A percentile compares a stretch with the other conserved stretches of the same genome.
phyloP scores from a whole-genome alignment of 2,888 invertebrate genomes.

The Scaptomyza flava region DNA sequence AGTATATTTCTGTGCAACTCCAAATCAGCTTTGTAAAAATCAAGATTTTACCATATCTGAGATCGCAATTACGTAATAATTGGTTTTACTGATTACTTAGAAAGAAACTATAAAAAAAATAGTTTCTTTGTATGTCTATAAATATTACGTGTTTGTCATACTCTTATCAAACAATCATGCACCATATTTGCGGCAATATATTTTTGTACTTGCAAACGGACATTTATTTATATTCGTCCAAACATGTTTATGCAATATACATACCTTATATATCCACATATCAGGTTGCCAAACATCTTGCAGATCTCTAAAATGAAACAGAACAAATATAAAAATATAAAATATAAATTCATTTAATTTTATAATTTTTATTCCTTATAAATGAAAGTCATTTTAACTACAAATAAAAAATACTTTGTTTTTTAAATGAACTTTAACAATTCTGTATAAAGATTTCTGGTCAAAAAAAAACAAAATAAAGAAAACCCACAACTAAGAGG shows the following conservation, averaged over 20 bases:
- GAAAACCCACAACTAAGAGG: slow-evolving; percentile 17
- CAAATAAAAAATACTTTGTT: neutral
- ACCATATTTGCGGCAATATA: too few relatives aligned
- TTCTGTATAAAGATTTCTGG: neutral
- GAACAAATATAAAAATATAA: too few relatives aligned
- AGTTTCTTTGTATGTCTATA: too few relatives aligned
- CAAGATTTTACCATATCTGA: neutral
- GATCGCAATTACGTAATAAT: neutral
- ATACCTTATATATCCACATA: too few relatives aligned
- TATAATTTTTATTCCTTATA: neutral
- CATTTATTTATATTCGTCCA: too few relatives aligned
- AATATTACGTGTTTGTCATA: too few relatives aligned
- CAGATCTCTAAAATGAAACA: too few relatives aligned
- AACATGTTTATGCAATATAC: too few relatives aligned
- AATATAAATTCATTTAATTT: too few relatives aligned
- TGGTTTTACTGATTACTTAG: slow-evolving; percentile 5
- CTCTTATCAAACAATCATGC: too few relatives aligned
- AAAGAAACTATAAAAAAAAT: neutral
- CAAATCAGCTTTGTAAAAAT: neutral
- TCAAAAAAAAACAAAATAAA: neutral
- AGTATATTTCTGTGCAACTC: neutral
- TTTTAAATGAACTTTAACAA: neutral
- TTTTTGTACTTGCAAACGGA: too few relatives aligned
- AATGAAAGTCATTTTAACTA: neutral
- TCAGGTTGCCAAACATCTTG: too few relatives aligned